Conservation (phyloP, 2,113 vertebrate genomes). For the Petrocephalus zakoni region DNA sequence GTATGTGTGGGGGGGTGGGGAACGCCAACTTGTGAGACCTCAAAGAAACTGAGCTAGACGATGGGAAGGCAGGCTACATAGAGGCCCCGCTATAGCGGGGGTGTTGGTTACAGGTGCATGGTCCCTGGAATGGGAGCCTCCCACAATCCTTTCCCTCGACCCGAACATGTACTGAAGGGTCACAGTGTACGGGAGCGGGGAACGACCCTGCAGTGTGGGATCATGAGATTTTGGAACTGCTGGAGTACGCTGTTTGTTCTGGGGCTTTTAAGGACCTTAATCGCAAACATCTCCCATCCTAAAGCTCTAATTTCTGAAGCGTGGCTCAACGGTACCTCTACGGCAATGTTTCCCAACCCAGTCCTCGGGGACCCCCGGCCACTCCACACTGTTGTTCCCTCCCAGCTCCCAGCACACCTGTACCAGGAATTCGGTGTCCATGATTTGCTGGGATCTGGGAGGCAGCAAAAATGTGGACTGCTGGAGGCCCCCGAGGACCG, state of each 20-base stretch:
- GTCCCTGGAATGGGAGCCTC: conserved; percentile 32
- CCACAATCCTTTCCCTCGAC: conserved; percentile 30
- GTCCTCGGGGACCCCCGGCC: neutral
- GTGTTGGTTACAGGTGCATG: conserved; percentile 15
- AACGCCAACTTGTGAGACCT: neutral
- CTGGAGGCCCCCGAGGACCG: neutral
- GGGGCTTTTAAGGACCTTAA: neutral
- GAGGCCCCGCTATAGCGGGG: too few relatives aligned
- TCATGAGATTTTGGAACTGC: neutral
- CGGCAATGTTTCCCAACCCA: neutral
- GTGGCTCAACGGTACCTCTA: neutral
- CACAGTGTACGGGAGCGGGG: neutral
- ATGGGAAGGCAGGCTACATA: neutral
- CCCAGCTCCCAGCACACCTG: neutral
- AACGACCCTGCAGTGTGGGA: neutral
- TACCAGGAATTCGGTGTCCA: neutral
- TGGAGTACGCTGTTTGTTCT: neutral
- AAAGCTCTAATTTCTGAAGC: neutral
- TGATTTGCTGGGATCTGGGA: neutral
- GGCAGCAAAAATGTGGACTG: neutral
- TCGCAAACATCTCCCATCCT: neutral
- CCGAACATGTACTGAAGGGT: neutral
- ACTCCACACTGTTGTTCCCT: neutral
- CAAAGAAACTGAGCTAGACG: neutral
- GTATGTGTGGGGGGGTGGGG: neutral